A percentile compares a stretch with the other conserved stretches of the same genome.
These are phyloP conservation scores for Creontiades dilutus DNA, from an alignment of 2,888 invertebrate species.

Conservation along the genomic window DNA sequence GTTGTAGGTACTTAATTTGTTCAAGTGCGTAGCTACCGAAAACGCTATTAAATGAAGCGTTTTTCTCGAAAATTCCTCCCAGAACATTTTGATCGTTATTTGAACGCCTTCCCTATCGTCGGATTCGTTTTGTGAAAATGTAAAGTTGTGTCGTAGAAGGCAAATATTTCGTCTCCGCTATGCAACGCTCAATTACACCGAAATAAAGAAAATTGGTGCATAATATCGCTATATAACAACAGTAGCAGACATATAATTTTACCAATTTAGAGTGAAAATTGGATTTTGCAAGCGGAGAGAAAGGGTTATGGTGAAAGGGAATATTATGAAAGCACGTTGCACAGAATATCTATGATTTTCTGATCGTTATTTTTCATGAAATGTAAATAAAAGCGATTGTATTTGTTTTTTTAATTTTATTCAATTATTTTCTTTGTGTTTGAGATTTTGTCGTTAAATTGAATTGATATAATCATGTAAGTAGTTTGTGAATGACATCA, in stretches of 20 bases:
- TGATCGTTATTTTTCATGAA: background rate
- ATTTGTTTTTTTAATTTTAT: background rate
- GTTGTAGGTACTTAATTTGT: too few species aligned
- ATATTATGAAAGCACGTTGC: background rate
- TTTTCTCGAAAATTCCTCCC: too few species aligned
- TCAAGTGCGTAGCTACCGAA: background rate
- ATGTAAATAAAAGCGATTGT: constrained; percentile 27
- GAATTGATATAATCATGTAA: constrained; percentile 14
- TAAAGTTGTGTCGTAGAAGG: background rate
- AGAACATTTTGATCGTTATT: too few species aligned
- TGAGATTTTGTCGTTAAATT: background rate
- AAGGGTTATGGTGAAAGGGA: constrained; percentile 43
- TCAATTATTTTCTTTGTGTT: too few species aligned
- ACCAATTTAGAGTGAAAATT: background rate
- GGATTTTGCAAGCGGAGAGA: constrained; percentile 54
- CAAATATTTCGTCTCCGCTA: constrained; percentile 16
- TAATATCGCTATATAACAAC: background rate
- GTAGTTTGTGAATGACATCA: constrained; percentile 33
- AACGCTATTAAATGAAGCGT: background rate
- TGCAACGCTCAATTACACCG: constrained; percentile 34
- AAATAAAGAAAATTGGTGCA: background rate
- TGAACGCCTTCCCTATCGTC: background rate
- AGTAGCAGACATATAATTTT: background rate
- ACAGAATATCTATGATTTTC: constrained; percentile 34
- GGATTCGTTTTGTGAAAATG: constrained; percentile 6